phyloP scores from a whole-genome alignment of 1,140 invertebrate genomes.

The Papilio polytes region DNA sequence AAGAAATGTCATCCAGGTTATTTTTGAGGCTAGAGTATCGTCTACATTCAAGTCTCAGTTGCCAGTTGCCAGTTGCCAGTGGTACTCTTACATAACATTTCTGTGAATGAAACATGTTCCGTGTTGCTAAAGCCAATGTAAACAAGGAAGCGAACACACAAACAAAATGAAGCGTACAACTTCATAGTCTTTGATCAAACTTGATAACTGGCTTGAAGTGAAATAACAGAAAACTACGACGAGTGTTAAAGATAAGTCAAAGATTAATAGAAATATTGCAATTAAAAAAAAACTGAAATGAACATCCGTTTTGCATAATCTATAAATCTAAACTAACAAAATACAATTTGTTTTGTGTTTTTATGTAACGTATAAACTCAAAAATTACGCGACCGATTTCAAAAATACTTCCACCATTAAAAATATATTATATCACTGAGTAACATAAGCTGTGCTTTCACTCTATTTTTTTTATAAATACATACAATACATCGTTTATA shows the following conservation, averaged over 20 bases:
- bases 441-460: too few species aligned
- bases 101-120: slow-evolving; percentile 17
- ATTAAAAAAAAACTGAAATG: not conserved
- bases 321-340: too few species aligned
- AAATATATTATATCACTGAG: too few species aligned
- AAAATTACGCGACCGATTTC: too few species aligned
- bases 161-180: slow-evolving; percentile 11
- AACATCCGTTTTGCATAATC: not conserved
- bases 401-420: too few species aligned
- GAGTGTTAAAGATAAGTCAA: not conserved
- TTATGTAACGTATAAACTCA: too few species aligned
- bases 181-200: slow-evolving; percentile 30
- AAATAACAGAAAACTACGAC: not conserved
- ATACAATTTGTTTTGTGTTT: too few species aligned
- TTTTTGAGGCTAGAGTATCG: slow-evolving; percentile 10
- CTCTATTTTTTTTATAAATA: too few species aligned
- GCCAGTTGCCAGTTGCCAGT: not conserved
- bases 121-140: slow-evolving; percentile 12
- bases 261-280: not conserved
- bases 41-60: slow-evolving; percentile 40
- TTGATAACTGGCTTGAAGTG: not conserved
- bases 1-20: not conserved
- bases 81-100: slow-evolving; percentile 9
- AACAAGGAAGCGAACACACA: slow-evolving; percentile 31
- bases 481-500: too few species aligned